A percentile compares a stretch with the other conserved stretches of the same genome.
phyloP scores from a whole-genome alignment of 2,113 vertebrate species.

The Dendrocopos noguchii region DNA sequence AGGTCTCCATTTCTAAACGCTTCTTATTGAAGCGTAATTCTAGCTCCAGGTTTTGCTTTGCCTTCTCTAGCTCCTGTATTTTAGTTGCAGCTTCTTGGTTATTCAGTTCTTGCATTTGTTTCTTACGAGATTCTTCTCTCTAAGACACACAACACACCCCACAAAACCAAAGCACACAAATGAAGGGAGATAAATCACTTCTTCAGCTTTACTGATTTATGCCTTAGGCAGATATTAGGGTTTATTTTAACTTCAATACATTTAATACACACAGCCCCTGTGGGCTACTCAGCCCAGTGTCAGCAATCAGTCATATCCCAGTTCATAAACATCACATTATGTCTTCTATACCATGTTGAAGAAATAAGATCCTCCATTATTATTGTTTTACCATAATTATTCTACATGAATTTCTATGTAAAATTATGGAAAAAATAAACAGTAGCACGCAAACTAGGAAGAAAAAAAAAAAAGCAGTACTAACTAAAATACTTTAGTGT shows the following conservation, averaged over 20 bases:
- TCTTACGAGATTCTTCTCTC: slow-evolving; percentile 85
- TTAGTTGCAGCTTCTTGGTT: slow-evolving; percentile 81
- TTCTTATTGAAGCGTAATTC: slow-evolving; percentile 84
- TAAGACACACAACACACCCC: slow-evolving; percentile 30
- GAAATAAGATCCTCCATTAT: neutral
- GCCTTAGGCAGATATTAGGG: neutral
- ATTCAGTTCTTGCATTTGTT: slow-evolving; percentile 82
- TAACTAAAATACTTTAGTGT: neutral
- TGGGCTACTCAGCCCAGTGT: neutral
- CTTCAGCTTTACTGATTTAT: neutral
- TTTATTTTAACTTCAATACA: neutral
- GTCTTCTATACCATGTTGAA: neutral
- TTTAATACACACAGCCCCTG: neutral
- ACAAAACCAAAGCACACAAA: neutral
- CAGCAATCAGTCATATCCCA: neutral
- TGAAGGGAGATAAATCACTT: neutral
- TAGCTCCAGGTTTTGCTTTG: slow-evolving; percentile 85
- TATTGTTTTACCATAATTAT: neutral
- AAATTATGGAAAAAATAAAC: neutral
- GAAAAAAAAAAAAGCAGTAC: neutral
- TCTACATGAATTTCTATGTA: neutral
- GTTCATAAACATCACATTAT: neutral
- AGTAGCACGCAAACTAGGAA: neutral
- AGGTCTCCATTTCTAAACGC: slow-evolving; percentile 87
- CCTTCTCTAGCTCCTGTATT: slow-evolving; percentile 86